phyloP scores from a whole-genome alignment of 2,113 vertebrate genomes.

The Uropsilus gracilis region DNA sequence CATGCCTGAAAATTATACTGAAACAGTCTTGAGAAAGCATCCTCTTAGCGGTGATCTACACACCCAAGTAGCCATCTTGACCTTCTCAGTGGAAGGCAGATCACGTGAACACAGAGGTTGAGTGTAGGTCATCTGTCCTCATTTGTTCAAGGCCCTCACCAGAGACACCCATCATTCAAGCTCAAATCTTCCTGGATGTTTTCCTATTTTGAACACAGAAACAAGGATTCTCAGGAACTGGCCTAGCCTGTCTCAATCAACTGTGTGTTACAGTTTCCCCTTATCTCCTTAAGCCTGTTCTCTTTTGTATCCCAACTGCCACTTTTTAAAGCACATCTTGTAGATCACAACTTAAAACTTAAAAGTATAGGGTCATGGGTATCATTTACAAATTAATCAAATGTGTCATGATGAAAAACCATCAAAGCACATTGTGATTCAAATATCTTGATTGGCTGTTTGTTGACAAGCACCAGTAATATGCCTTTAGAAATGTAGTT shows the following conservation, averaged over 20 bases:
- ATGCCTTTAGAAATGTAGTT: neutral
- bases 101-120: neutral
- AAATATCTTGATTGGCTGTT: neutral
- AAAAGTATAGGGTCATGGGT: neutral
- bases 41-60: neutral
- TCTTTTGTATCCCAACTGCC: too few relatives aligned
- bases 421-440: neutral
- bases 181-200: neutral
- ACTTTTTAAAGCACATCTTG: slow-evolving; percentile 11
- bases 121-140: neutral
- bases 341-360: slow-evolving; percentile 4
- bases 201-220: neutral
- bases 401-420: neutral
- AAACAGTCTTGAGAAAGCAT: neutral
- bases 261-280: neutral
- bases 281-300: neutral
- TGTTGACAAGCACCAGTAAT: neutral
- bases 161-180: neutral
- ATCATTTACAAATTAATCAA: slow-evolving; percentile 5
- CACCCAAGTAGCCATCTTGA: neutral
- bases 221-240: neutral
- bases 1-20: neutral
- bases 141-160: slow-evolving; percentile 16
- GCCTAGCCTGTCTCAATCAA: neutral
- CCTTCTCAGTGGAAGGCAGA: neutral